Evolutionary conservation across 1,140 invertebrate species (phyloP).

Genomic region (Maconellicoccus hirsutus): DNA sequence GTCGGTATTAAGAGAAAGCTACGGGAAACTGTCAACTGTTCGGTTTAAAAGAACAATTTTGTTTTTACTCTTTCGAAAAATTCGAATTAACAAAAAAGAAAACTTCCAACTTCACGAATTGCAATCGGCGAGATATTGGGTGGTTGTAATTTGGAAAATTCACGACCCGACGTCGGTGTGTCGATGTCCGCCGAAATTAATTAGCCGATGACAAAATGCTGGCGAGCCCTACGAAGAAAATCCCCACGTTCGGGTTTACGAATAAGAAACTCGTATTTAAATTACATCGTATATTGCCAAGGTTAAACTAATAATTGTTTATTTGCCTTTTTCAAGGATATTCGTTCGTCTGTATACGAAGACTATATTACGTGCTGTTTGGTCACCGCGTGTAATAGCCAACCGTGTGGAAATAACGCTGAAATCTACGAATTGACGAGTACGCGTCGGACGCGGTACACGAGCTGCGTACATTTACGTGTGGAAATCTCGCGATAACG

Average conservation of each 20-base stretch:
- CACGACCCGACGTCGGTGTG: no score
- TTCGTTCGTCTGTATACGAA: not conserved
- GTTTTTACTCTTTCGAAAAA: slow-evolving; percentile 2
- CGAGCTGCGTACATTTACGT: no score
- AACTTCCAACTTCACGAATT: not conserved
- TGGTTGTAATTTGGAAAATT: no score
- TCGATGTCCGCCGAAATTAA: no score
- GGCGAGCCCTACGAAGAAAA: no score
- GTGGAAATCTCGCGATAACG: no score
- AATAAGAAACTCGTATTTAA: not conserved
- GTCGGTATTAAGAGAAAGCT: not conserved
- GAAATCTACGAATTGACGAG: not conserved
- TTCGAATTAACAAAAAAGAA: slow-evolving; percentile 1
- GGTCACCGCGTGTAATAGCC: not conserved
- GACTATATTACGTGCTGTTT: not conserved
- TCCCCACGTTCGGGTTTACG: no score
- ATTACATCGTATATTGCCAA: not conserved
- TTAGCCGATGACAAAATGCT: no score
- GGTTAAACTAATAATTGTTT: not conserved
- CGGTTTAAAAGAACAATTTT: not conserved
- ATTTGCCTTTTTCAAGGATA: slow-evolving; percentile 9
- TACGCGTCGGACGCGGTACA: no score
- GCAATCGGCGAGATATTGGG: no score
- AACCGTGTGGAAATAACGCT: not conserved
- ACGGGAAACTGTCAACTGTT: slow-evolving; percentile 7